A percentile compares a stretch with the other conserved stretches of the same genome.
Evolutionary conservation across 2,113 vertebrate genomes (phyloP).

Genomic region (Austrofundulus limnaeus): DNA sequence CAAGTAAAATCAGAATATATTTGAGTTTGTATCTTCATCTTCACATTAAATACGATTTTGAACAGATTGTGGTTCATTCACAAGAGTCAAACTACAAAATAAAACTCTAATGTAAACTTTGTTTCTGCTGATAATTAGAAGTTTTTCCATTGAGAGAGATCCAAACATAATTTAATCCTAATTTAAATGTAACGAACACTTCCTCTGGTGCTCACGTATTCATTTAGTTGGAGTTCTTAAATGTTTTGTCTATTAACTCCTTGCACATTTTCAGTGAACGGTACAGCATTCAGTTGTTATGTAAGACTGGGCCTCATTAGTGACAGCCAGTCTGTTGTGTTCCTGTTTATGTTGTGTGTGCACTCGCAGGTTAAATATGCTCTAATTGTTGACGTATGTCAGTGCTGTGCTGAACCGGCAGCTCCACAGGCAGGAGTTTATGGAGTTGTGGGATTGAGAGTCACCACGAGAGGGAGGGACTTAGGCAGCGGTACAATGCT

Average conservation of each 20-base stretch:
- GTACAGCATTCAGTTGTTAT: constrained; percentile 51
- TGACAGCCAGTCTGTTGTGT: constrained; percentile 10
- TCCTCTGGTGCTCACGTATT: constrained; percentile 30
- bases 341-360: constrained; percentile 11
- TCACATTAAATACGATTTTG: too few relatives aligned
- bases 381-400: constrained; percentile 15
- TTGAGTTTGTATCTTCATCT: too few relatives aligned
- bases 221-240: constrained; percentile 21
- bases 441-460: constrained; percentile 62
- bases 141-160: too few relatives aligned
- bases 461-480: constrained; percentile 78
- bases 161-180: too few relatives aligned
- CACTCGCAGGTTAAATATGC: constrained; percentile 9
- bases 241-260: not conserved
- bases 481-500: constrained; percentile 77
- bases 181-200: not conserved
- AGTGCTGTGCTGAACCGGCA: constrained; percentile 15
- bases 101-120: too few relatives aligned
- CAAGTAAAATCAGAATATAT: too few relatives aligned
- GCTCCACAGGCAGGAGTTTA: constrained; percentile 46
- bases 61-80: too few relatives aligned
- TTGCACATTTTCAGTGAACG: constrained; percentile 11
- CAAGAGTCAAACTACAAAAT: too few relatives aligned
- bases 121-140: too few relatives aligned
- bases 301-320: constrained; percentile 43